A percentile compares a stretch with the other conserved stretches of the same genome.
phyloP scores from a whole-genome alignment of 37 sponge, comb jelly and placozoan species.

The Ephydatia muelleri region DNA sequence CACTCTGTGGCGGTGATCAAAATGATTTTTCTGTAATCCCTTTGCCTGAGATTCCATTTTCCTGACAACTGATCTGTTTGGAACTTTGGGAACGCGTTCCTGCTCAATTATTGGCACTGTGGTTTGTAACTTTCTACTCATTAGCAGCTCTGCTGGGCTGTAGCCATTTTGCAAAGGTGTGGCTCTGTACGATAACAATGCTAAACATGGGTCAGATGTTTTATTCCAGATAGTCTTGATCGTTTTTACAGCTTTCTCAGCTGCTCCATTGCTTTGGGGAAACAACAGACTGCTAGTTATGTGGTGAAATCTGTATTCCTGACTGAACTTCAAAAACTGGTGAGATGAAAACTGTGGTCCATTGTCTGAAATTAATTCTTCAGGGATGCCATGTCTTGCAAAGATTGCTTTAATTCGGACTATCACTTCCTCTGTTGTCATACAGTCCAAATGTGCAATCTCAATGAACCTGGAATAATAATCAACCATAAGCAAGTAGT shows the following conservation, averaged over 20 bases:
- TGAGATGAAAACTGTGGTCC: too few relatives aligned
- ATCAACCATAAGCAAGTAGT: too few relatives aligned
- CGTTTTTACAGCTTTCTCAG: slow-evolving; percentile 63
- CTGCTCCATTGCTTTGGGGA: slow-evolving; percentile 74
- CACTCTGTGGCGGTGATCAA: slow-evolving; percentile 22
- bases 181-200: too few relatives aligned
- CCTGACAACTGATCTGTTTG: neutral
- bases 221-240: too few relatives aligned
- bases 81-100: slow-evolving; percentile 11
- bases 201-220: too few relatives aligned
- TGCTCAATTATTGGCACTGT: slow-evolving; percentile 30
- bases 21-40: slow-evolving; percentile 17
- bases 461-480: too few relatives aligned
- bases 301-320: slow-evolving; percentile 46
- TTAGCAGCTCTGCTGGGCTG: slow-evolving; percentile 43
- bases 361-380: slow-evolving; percentile 63
- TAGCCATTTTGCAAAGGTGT: too few relatives aligned
- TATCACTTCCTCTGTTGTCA: too few relatives aligned
- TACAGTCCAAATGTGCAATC: too few relatives aligned
- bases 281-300: slow-evolving; percentile 53
- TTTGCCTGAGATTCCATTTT: too few relatives aligned
- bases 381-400: slow-evolving; percentile 74
- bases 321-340: slow-evolving; percentile 26
- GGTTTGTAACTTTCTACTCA: slow-evolving; percentile 30
- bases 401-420: too few relatives aligned